Evolutionary conservation across 2,888 invertebrate species (phyloP), one percentile per base, ranked within the genome.

Genomic region (Penaeus monodon): DNA sequence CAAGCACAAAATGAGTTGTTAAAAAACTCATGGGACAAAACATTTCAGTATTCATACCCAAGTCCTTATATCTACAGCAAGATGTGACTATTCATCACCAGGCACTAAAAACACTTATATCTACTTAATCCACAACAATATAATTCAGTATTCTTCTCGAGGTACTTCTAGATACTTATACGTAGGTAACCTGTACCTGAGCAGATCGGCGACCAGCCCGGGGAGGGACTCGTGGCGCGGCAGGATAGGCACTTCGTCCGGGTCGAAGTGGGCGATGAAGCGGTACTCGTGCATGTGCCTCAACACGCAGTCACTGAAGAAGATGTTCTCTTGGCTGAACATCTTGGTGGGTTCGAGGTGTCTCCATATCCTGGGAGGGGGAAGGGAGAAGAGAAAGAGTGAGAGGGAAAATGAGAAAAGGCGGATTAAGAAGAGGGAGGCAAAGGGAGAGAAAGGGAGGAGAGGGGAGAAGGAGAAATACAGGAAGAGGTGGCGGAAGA

Each of bases 231-330:
- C 4, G 78, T 82, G 82, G 4, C 22, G 14, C 33, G 73, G 73
- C 22, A 88, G 63, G 20, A 88, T 57, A 22, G 88, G 88, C 63
- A 85, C 24, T 64, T 88, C 88, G 29, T 88, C 88, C 7, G 88
- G 88, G 83, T 88, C 88, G 24, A 79, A 65, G 38, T 85, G 85
- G 29, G 79, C 74, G 24, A 88, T 66, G 33, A 82, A 88, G 73
- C 88, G 85, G 76, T 85, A 85, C 79, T 83, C 73, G n/a, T 85
- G 85, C 76, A 79, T 82, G 83, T 88, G 85, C 20, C 85, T 73
- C 57, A 88, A 38, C 64, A 85, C 27, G 73, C 88, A 88, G 64
- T 88, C 85, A 24, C 82, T 82, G 83, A 85, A 85, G 80, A 85
- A 88, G 44, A 85, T 68, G 38, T 85, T 85, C 79, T 85, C 85